These are phyloP conservation scores for Osmoderma eremita DNA, from an alignment of 2,888 invertebrate species.

Conservation along the genomic window DNA sequence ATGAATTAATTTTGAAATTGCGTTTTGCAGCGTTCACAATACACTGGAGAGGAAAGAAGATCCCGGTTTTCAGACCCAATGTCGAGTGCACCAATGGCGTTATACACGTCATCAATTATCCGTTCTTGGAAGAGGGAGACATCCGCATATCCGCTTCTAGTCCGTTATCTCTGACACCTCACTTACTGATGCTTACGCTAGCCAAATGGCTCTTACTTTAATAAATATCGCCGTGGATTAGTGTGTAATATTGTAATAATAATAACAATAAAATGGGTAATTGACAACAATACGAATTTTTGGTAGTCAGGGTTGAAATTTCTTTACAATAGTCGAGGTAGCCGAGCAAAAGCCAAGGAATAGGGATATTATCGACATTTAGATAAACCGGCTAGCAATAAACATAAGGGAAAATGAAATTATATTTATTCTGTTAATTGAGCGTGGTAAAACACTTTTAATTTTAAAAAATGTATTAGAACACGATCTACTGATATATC, in stretches of 20 bases:
- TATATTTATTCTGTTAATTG: neutral
- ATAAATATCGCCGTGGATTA: constrained; percentile 45
- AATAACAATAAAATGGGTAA: constrained; percentile 26
- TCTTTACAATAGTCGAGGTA: neutral
- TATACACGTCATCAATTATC: constrained; percentile 92
- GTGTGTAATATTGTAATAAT: constrained; percentile 39
- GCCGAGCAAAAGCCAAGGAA: neutral
- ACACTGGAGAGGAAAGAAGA: constrained; percentile 85
- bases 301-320: constrained; percentile 39
- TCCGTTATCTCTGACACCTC: constrained; percentile 54
- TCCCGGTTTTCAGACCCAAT: constrained; percentile 88
- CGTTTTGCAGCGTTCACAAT: constrained; percentile 78
- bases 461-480: neutral
- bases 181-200: constrained; percentile 61
- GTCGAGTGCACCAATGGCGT: constrained; percentile 96
- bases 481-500: no score
- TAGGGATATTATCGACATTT: neutral
- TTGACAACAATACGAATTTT: constrained; percentile 34
- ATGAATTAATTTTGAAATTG: neutral
- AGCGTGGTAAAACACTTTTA: constrained; percentile 5
- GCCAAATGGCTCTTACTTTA: constrained; percentile 63
- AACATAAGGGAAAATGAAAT: constrained; percentile 5
- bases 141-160: constrained; percentile 74
- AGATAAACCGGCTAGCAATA: constrained; percentile 2
- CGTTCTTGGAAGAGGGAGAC: constrained; percentile 85